Evolutionary conservation across 2,888 invertebrate genomes (phyloP).

Genomic region (Antheraea assamensis): DNA sequence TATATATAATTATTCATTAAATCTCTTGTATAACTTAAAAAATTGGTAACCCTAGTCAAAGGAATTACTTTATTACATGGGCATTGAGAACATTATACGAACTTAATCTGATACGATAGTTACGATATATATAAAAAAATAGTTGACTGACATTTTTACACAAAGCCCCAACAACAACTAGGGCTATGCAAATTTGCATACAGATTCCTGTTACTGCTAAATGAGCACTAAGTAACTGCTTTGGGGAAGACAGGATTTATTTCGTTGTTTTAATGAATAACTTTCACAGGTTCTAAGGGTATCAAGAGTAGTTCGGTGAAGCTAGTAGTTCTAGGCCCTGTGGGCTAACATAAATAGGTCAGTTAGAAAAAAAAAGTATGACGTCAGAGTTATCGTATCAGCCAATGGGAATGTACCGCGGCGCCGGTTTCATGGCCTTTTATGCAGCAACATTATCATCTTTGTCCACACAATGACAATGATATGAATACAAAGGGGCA

Average conservation of each 20-base stretch:
- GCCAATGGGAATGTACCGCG: not conserved
- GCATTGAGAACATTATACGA: not conserved
- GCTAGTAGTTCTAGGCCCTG: no score
- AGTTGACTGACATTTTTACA: no score
- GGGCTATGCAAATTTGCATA: no score
- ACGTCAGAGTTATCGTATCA: not conserved
- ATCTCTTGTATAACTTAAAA: not conserved
- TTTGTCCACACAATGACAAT: conserved; percentile 31
- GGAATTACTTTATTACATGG: not conserved
- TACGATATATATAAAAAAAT: no score
- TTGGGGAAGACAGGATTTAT: not conserved
- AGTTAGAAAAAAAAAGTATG: no score
- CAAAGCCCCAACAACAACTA: no score
- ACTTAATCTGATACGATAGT: not conserved
- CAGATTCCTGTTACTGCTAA: no score
- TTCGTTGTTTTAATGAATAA: not conserved
- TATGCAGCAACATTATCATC: conserved; percentile 5
- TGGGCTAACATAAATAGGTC: no score
- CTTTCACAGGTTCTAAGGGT: not conserved
- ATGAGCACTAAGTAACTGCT: no score
- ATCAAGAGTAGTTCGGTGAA: no score
- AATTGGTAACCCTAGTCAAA: not conserved
- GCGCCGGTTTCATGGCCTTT: not conserved
- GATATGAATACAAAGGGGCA: conserved; percentile 40
- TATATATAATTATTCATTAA: no score